phyloP scores from a whole-genome alignment of 2,113 vertebrate species.

The Micronycteris hirsuta region DNA sequence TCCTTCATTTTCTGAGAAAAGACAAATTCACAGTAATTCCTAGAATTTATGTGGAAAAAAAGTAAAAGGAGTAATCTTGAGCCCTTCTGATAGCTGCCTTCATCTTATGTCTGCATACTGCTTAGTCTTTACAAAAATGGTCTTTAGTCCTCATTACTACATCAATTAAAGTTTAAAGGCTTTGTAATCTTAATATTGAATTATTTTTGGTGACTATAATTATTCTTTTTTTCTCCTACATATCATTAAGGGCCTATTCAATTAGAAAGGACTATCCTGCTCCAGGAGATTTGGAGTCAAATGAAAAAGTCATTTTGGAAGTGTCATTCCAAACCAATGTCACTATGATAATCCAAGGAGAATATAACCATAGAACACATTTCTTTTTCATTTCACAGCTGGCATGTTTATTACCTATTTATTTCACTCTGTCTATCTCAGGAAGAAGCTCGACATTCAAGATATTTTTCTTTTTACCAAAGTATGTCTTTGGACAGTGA shows the following conservation, averaged over 20 bases:
- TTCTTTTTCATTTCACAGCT: conserved; percentile 52
- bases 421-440: conserved; percentile 39
- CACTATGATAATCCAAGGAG: conserved; percentile 37
- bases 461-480: conserved; percentile 25
- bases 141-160: conserved; percentile 37
- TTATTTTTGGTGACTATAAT: conserved; percentile 51
- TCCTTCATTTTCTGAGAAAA: background rate
- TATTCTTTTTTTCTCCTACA: background rate
- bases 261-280: background rate
- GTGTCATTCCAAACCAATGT: conserved; percentile 20
- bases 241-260: conserved; percentile 42
- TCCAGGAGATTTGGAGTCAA: conserved; percentile 40
- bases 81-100: background rate
- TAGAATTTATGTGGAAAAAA: background rate
- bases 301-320: conserved; percentile 51
- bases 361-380: background rate
- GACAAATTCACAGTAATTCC: background rate
- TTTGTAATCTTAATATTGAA: conserved; percentile 51
- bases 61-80: background rate
- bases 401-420: conserved; percentile 64
- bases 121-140: background rate
- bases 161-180: conserved; percentile 16
- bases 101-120: background rate
- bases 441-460: conserved; percentile 53
- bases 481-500: conserved; percentile 26